Conservation (phyloP, 92 coral and sea anemone genomes). For the Epizoanthus ramosus region DNA sequence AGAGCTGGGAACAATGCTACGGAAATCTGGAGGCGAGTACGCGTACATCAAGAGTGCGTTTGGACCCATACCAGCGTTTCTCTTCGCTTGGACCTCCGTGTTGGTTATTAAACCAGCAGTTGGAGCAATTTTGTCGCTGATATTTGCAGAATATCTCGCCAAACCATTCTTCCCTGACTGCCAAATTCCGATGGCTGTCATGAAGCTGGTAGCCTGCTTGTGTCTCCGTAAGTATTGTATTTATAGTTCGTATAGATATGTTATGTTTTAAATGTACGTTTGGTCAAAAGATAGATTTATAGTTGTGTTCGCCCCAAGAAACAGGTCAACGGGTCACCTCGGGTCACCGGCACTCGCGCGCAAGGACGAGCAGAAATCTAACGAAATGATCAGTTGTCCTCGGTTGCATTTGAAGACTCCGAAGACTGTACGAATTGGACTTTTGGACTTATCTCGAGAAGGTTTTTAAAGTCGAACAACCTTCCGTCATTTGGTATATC, state of each 20-base stretch:
- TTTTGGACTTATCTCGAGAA: too few species aligned
- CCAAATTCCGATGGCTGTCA: slow-evolving; percentile 56
- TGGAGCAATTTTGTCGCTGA: slow-evolving; percentile 72
- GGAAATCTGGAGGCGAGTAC: slow-evolving; percentile 80
- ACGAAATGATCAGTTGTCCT: too few species aligned
- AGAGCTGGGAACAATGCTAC: slow-evolving; percentile 79
- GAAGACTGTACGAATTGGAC: too few species aligned
- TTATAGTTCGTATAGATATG: not conserved
- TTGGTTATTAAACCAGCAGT: slow-evolving; percentile 75
- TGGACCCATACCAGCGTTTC: slow-evolving; percentile 72
- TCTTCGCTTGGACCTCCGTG: slow-evolving; percentile 82
- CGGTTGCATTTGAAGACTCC: too few species aligned
- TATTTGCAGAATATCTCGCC: slow-evolving; percentile 78
- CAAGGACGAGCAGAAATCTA: too few species aligned
- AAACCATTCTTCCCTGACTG: slow-evolving; percentile 81
- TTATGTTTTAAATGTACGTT: too few species aligned
- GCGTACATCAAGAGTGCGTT: slow-evolving; percentile 74
- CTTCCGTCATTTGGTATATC: too few species aligned
- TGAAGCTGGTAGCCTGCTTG: slow-evolving; percentile 72
- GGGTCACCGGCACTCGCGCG: too few species aligned
- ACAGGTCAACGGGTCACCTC: too few species aligned
- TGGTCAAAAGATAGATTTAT: too few species aligned
- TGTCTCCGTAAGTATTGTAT: slow-evolving; percentile 67
- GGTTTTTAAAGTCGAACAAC: too few species aligned
- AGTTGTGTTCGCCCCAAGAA: too few species aligned